Evolutionary conservation across 1,140 invertebrate genomes (phyloP), one percentile per base, ranked within the genome.

Genomic region (Brachionus asplanchnoidis): DNA sequence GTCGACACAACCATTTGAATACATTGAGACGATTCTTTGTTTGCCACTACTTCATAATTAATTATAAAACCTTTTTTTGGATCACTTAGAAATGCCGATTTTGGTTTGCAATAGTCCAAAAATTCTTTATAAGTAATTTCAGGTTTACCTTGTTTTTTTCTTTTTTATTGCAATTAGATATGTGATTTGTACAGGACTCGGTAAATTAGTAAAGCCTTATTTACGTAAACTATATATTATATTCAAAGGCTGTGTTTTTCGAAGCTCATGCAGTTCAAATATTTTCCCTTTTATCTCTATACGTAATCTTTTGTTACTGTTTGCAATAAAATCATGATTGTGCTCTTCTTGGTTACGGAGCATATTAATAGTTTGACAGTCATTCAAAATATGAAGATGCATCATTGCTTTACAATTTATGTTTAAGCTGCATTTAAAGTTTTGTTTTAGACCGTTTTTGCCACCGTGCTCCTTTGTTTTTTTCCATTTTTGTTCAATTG

Each of bases 331-430:
- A 77, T 50, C 73, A 46, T 77, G 42, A 46, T 77, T 23, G 26
- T 77, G 73, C 28, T 77, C 42, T 50, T 77, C 73, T 46, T 77
- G 73, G 26, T 77, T 23, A 46, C 73, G 73, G 17, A 46, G 42
- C 14, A 77, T 44, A 46, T 77, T 77, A 12, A 77, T 46, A 46
- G n/a, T 46, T 77, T 77, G 73, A 46, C 42, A 23, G 7, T 77
- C 44, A 20, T 77, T 77, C 17, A 77, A 50, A 77, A 44, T 46
- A 50, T 77, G 73, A 46, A 77, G 73, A 46, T 77, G 42, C 42
- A 73, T 73, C 14, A 14, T 11, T 20, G 68, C 68, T 42, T 14
- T 14, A 20, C 68, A 73, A 14, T 73, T 73, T 73, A n/a, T 17
- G 40, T 73, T 73, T 42, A 42, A 17, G 12, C 12, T 17, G 20